phyloP scores from a whole-genome alignment of 2,113 vertebrate species.

The Apaloderma vittatum region DNA sequence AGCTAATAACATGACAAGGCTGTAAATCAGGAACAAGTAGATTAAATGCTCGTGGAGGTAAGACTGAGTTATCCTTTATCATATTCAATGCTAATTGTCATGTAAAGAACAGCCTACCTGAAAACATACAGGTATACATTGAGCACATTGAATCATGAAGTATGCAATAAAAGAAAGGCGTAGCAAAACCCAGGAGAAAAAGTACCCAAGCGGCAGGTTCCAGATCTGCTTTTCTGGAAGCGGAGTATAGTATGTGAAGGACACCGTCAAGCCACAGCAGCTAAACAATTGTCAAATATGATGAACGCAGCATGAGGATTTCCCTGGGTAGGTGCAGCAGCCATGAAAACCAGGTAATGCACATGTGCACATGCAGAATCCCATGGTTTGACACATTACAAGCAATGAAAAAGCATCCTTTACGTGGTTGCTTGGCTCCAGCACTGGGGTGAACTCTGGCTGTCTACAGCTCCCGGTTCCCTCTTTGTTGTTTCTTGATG shows the following conservation, averaged over 20 bases:
- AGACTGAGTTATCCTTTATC: neutral
- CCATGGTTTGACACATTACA: neutral
- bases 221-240: neutral
- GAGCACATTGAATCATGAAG: neutral
- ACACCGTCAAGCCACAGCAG: neutral
- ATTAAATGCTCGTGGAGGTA: neutral
- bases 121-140: neutral
- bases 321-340: neutral
- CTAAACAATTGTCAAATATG: neutral
- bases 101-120: conserved; percentile 16
- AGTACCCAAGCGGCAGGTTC: neutral
- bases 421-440: neutral
- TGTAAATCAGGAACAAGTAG: conserved; percentile 73
- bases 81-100: neutral
- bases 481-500: neutral
- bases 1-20: conserved; percentile 44
- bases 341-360: neutral
- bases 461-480: neutral
- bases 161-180: neutral
- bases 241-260: neutral
- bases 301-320: neutral
- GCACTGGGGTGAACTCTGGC: neutral
- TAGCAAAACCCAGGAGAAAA: conserved; percentile 1
- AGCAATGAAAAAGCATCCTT: neutral
- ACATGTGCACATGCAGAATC: neutral